A percentile compares a stretch with the other conserved stretches of the same genome.
Conservation (phyloP, 2,888 invertebrate species). For the Drosophila melanosoma region DNA sequence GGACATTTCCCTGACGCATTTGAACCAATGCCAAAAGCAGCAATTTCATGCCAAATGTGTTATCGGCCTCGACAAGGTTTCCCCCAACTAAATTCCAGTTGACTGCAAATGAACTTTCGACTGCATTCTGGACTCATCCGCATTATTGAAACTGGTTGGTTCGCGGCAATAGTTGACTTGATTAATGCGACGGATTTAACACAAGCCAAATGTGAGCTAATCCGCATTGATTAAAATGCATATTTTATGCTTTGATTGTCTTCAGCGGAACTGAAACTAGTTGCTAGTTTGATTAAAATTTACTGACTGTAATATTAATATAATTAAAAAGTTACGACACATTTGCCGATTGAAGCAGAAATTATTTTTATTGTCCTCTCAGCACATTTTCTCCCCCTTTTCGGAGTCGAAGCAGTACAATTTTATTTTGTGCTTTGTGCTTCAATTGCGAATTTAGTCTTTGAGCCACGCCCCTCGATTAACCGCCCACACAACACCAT, state of each 20-base stretch:
- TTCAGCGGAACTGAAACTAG: neutral
- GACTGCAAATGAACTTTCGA: slow-evolving; percentile 61
- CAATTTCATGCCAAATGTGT: slow-evolving; percentile 65
- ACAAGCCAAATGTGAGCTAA: neutral
- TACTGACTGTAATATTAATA: slow-evolving; percentile 54
- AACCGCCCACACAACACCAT: neutral
- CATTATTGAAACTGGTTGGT: slow-evolving; percentile 31
- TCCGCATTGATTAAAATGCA: slow-evolving; percentile 35
- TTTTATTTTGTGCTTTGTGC: slow-evolving; percentile 62
- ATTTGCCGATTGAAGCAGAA: slow-evolving; percentile 69
- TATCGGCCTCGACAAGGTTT: slow-evolving; percentile 49
- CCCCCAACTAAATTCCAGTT: slow-evolving; percentile 55
- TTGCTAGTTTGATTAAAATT: neutral
- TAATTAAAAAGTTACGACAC: slow-evolving; percentile 73
- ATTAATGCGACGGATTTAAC: slow-evolving; percentile 21
- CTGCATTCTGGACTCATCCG: slow-evolving; percentile 23
- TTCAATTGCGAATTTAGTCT: slow-evolving; percentile 30
- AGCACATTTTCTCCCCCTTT: neutral
- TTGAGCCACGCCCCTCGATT: neutral
- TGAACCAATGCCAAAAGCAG: slow-evolving; percentile 65
- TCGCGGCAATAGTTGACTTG: slow-evolving; percentile 9
- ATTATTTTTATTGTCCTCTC: slow-evolving; percentile 36
- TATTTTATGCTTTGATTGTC: slow-evolving; percentile 68
- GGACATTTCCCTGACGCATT: slow-evolving; percentile 40
- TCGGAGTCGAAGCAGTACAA: slow-evolving; percentile 40